Evolutionary conservation across 1,140 invertebrate species (phyloP), one percentile per base, ranked within the genome.

Genomic region (Leptinotarsa defecta): DNA sequence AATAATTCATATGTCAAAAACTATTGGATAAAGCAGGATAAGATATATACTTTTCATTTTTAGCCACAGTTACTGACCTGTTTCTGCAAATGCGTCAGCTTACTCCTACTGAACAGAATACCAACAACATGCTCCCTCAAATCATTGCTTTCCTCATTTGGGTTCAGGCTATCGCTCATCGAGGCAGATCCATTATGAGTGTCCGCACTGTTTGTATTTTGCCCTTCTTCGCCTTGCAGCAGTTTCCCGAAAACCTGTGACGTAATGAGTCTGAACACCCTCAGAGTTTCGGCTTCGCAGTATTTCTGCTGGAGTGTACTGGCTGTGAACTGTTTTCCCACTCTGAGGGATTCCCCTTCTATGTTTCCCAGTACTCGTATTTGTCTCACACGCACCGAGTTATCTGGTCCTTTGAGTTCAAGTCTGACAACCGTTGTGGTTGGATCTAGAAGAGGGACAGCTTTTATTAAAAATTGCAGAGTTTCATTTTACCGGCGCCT

Each of bases 81-180:
- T 87, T 96, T 96, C 84, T 98, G 97, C 27, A 98, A 88, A 83
- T 97, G 94, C 0, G 96, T 98, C 1, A 99, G 87, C 85, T 98
- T 98, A 83, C 94, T 96, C 64, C 96, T 90, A 79, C 95, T 96
- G 86, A 98, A 99, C 17, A 99, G 87, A 79, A 99, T 98, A 69
- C 96, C 96, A 20, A 98, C 97, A 91, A 99, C 97, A 82, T 98
- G 96, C 85, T 98, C 96, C 20, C 96, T 91, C 0, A 99, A 87
- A 86, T 98, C 96, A 74, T 94, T 94, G 82, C 94, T 94, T 71
- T 92, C 92, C 62, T 91, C 90, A 19, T 88, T 81, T 77, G 90
- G 88, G 74, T 90, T 87, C 71, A 88, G 86, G 70, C 82, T 85
- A 74, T 87, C 79, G 78, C 88, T 85, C 48, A 84, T 78, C 73